These are phyloP conservation scores for Protula sp. DNA, from an alignment of 2,888 invertebrate species.

Conservation along the genomic window DNA sequence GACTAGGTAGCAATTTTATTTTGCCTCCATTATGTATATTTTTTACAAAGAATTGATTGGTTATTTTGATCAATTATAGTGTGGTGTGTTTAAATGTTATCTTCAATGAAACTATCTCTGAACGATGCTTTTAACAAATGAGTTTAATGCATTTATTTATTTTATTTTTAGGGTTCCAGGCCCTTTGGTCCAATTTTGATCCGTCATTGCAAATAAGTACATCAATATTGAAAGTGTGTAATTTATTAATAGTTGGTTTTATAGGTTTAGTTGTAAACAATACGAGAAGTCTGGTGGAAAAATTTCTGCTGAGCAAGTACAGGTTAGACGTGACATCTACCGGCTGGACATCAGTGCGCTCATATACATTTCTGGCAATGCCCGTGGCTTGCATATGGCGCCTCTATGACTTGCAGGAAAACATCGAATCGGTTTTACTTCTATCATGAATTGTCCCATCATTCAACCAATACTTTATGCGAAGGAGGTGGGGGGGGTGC, in stretches of 20 bases:
- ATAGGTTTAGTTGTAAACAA: slow-evolving; percentile 32
- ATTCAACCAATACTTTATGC: slow-evolving; percentile 30
- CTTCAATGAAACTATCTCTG: background rate
- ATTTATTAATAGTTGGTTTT: too few species aligned
- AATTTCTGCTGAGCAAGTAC: slow-evolving; percentile 25
- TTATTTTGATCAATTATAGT: too few species aligned
- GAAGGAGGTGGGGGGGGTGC: slow-evolving; percentile 29
- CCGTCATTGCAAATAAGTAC: too few species aligned
- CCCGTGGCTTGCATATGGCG: slow-evolving; percentile 36
- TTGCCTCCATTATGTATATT: too few species aligned
- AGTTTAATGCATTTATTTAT: too few species aligned
- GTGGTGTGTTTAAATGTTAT: too few species aligned
- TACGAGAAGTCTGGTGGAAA: slow-evolving; percentile 35
- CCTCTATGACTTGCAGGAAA: slow-evolving; percentile 32
- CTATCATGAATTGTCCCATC: slow-evolving; percentile 33
- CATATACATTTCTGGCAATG: slow-evolving; percentile 43
- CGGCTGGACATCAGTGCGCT: slow-evolving; percentile 38
- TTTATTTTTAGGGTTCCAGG: too few species aligned
- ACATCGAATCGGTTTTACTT: slow-evolving; percentile 29
- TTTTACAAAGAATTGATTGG: too few species aligned
- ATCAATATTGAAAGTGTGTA: too few species aligned
- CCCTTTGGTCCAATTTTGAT: too few species aligned
- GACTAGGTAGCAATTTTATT: slow-evolving; percentile 20
- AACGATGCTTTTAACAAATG: too few species aligned
- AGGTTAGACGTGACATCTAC: slow-evolving; percentile 39